A percentile compares a stretch with the other conserved stretches of the same genome.
Evolutionary conservation across 2,113 vertebrate genomes (phyloP).

Genomic region (Heterochromis multidens): DNA sequence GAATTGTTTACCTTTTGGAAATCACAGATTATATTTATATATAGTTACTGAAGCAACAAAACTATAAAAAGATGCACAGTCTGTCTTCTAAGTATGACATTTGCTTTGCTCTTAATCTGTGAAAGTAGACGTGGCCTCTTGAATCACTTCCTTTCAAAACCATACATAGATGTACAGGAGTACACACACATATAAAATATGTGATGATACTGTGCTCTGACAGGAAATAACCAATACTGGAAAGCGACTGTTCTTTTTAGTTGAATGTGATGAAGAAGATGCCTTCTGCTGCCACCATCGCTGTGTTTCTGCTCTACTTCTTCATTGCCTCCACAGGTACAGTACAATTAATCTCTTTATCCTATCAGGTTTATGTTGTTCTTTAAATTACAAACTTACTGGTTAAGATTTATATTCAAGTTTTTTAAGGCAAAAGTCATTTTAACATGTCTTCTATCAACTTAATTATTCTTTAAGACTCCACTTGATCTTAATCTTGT

Average conservation of each 20-base stretch:
- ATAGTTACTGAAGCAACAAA: not conserved
- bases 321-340: not conserved
- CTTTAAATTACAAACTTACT: not conserved
- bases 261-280: slow-evolving; percentile 1
- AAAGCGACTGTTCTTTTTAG: not conserved
- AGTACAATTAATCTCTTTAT: not conserved
- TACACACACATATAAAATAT: not conserved
- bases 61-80: not conserved
- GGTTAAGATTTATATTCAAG: fast-evolving
- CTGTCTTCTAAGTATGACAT: not conserved
- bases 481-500: too few species aligned
- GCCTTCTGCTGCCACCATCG: not conserved
- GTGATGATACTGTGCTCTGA: not conserved
- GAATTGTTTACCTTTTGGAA: not conserved
- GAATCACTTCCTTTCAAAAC: slow-evolving; percentile 48
- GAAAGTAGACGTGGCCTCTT: not conserved
- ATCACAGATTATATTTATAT: not conserved
- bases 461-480: not conserved
- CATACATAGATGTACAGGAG: too few species aligned
- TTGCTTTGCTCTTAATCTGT: not conserved
- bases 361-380: not conserved
- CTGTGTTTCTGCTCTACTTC: not conserved
- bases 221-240: slow-evolving; percentile 34
- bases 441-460: not conserved
- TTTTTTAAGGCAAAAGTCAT: not conserved